These are phyloP conservation scores for Sylvicola fuscatus DNA, from an alignment of 2,888 invertebrate genomes.

Conservation along the genomic window DNA sequence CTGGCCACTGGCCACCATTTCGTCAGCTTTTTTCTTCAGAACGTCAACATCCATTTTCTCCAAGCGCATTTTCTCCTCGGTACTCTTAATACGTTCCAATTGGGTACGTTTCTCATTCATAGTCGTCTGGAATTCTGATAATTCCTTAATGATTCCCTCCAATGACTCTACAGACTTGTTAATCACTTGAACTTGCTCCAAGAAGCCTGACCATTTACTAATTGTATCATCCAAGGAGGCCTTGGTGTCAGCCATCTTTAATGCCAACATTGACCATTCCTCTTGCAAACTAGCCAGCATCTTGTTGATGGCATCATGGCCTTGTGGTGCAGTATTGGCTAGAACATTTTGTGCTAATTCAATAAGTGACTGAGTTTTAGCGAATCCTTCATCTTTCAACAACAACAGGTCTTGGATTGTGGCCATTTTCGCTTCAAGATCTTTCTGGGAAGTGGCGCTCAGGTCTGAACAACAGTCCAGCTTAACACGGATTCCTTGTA, in stretches of 20 bases:
- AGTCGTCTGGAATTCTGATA: conserved; percentile 54
- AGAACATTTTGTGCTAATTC: conserved; percentile 79
- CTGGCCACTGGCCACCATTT: conserved; percentile 70
- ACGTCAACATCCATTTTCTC: conserved; percentile 80
- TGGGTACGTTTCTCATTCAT: conserved; percentile 74
- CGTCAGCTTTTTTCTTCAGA: conserved; percentile 60
- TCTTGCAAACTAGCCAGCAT: conserved; percentile 66
- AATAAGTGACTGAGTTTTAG: conserved; percentile 70
- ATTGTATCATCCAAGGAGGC: conserved; percentile 71
- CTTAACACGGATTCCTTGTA: conserved; percentile 62
- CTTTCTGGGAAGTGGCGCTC: conserved; percentile 62
- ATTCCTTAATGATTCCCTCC: conserved; percentile 49
- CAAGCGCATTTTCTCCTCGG: conserved; percentile 74
- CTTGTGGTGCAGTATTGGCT: conserved; percentile 74
- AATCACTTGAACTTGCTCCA: conserved; percentile 71
- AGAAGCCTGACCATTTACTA: conserved; percentile 75
- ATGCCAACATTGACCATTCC: conserved; percentile 71
- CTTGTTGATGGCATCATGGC: conserved; percentile 72
- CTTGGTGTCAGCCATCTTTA: conserved; percentile 81
- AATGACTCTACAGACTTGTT: conserved; percentile 64
- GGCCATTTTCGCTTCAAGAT: conserved; percentile 66
- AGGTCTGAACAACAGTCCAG: conserved; percentile 73
- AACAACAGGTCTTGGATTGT: conserved; percentile 68
- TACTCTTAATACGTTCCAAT: conserved; percentile 61
- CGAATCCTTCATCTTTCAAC: conserved; percentile 85